Base-by-base conservation (phyloP, 2,888 invertebrate species). In the Pherbina coryleti region DNA sequence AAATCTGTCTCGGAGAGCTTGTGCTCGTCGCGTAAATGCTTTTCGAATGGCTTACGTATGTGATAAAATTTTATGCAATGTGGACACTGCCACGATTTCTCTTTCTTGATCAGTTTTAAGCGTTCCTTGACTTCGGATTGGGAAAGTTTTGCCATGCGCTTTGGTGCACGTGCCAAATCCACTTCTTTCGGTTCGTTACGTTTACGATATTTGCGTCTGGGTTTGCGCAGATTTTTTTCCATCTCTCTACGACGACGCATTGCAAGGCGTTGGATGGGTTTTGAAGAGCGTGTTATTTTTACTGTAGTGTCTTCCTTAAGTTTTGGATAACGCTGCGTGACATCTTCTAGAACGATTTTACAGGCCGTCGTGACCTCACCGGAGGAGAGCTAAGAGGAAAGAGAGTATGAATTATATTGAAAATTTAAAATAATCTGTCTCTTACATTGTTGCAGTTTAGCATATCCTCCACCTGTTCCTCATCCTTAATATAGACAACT, bases 1-100 rank as follows among this genome's bases (percentile, higher is more conserved):
- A 89, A 84, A 11, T 86, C 86, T 1, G 83, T 80, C 25, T 87
- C 86, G 14, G 78, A 77, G 9, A 85, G 79, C 25, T 85, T 84
- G 78, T 89, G 90, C 73, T 88, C 86, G 4, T 85, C 85, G 9
- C 85, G 83, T 53, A 90, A 81, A 83, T 90, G 90, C 28, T 86
- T 88, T 44, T 88, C 87, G 75, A 87, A 88, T 0, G 89, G 87
- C 64, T 89, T 88, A 4, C 87, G 85, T 67, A 89, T 87, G 57
- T 88, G 86, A 78, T 89, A 89, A 31, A 88, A 85, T 78, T 89
- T 88, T 0, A 89, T 86, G 72, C 89, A 89, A 60, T 85, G 82
- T 5, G 85, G 84, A 77, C 89, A 89, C 77, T 87, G 81, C 84
- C 88, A 88, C 3, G 83, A 81, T 78, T 84, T 87, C 19, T 88